A percentile compares a stretch with the other conserved stretches of the same genome.
Evolutionary conservation across 2,888 invertebrate genomes (phyloP).

Genomic region (Hirtodrosophila histrioides): DNA sequence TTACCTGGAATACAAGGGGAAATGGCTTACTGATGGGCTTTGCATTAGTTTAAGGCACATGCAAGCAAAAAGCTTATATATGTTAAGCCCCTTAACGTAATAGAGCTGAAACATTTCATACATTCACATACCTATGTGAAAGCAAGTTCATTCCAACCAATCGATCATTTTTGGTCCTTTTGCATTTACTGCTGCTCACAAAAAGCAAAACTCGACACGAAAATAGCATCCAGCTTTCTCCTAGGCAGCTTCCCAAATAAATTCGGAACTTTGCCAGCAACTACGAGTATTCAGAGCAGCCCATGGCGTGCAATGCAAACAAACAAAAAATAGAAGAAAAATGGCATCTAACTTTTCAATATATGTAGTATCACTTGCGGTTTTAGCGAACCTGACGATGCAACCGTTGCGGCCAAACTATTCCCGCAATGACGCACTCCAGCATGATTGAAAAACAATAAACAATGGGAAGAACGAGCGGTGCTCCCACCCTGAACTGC

Average conservation of each 20-base stretch:
- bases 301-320: background rate
- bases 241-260: conserved; percentile 17
- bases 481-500: conserved; percentile 4
- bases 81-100: background rate
- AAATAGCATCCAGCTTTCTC: conserved; percentile 7
- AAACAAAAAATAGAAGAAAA: conserved; percentile 6
- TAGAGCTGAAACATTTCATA: conserved; percentile 1
- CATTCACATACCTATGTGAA: background rate
- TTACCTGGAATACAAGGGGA: too few species aligned
- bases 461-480: conserved; percentile 26
- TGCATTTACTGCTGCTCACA: conserved; percentile 6
- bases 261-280: conserved; percentile 26
- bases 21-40: background rate
- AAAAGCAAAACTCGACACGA: conserved; percentile 19
- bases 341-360: conserved; percentile 64
- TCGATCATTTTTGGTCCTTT: conserved; percentile 39
- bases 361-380: conserved; percentile 58
- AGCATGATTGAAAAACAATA: conserved; percentile 70
- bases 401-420: conserved; percentile 28
- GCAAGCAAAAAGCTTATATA: background rate
- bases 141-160: conserved; percentile 1
- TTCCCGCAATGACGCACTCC: conserved; percentile 58
- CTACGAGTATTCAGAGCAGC: conserved; percentile 2
- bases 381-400: conserved; percentile 46
- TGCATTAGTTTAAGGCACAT: background rate